Percentiles rank a stretch among this genome's conserved stretches.
phyloP scores from a whole-genome alignment of 2,888 invertebrate species.

The Caenorhabditis sulstoni region DNA sequence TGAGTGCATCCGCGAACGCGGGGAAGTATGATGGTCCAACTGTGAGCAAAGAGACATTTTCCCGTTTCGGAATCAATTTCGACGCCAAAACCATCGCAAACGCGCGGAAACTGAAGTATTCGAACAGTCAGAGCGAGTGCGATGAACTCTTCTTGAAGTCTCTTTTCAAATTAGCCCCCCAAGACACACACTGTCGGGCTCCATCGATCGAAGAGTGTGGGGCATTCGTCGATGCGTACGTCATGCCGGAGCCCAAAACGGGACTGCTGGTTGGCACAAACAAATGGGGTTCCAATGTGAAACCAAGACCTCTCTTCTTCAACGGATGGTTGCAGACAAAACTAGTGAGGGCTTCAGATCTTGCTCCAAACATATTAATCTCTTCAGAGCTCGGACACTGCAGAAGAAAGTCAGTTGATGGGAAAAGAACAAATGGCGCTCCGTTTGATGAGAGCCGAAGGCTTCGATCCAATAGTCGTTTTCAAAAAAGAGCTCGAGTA shows the following conservation, averaged over 20 bases:
- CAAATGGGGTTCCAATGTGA: conserved; percentile 33
- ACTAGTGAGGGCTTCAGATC: conserved; percentile 8
- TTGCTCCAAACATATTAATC: not conserved
- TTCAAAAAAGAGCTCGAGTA: conserved; percentile 51
- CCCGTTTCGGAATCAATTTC: conserved; percentile 40
- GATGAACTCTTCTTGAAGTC: conserved; percentile 31
- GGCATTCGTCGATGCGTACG: conserved; percentile 55
- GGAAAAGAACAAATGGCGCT: conserved; percentile 52
- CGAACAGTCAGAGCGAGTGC: conserved; percentile 11
- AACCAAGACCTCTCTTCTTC: conserved; percentile 45
- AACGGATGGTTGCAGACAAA: conserved; percentile 47
- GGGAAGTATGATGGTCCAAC: conserved; percentile 43
- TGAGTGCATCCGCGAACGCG: conserved; percentile 31
- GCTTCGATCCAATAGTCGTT: conserved; percentile 49
- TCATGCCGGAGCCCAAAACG: conserved; percentile 48
- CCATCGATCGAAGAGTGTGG: conserved; percentile 52
- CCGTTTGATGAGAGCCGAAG: conserved; percentile 31
- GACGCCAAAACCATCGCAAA: conserved; percentile 32
- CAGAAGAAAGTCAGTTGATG: conserved; percentile 1
- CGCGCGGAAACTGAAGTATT: conserved; percentile 43
- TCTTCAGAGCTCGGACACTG: conserved; percentile 16
- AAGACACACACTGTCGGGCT: conserved; percentile 42
- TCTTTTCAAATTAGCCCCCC: conserved; percentile 52
- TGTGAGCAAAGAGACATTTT: conserved; percentile 31
- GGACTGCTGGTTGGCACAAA: conserved; percentile 23